A percentile compares a stretch with the other conserved stretches of the same genome.
These are phyloP conservation scores for Hydropsyche tenuis DNA, from an alignment of 1,140 invertebrate species.

Conservation along the genomic window DNA sequence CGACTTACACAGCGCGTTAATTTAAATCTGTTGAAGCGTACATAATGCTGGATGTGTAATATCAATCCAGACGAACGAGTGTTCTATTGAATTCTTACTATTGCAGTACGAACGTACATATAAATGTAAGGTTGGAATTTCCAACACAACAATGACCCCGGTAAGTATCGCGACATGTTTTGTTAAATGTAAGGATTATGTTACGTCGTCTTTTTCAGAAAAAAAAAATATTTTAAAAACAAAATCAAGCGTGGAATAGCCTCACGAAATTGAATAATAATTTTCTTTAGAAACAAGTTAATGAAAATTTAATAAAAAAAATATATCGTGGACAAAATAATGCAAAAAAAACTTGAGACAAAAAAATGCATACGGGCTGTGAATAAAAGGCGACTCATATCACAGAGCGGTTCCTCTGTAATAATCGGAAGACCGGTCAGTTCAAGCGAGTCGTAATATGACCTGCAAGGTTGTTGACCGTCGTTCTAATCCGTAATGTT, in stretches of 20 bases:
- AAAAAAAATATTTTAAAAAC: too few relatives aligned
- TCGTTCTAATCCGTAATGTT: slow-evolving; percentile 14
- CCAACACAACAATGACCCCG: too few relatives aligned
- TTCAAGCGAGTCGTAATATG: slow-evolving; percentile 20
- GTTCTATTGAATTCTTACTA: not conserved
- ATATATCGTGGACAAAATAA: not conserved
- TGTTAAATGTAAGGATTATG: too few relatives aligned
- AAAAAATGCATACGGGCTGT: not conserved
- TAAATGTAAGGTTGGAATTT: too few relatives aligned
- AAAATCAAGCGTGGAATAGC: too few relatives aligned
- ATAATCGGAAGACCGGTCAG: slow-evolving; percentile 25
- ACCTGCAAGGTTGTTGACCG: slow-evolving; percentile 20
- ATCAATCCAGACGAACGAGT: slow-evolving; percentile 14
- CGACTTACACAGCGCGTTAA: slow-evolving; percentile 19
- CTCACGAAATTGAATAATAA: too few relatives aligned
- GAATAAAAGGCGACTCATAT: slow-evolving; percentile 19
- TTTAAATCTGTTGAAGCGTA: slow-evolving; percentile 20
- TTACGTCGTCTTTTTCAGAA: too few relatives aligned
- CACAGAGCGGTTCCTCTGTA: slow-evolving; percentile 2
- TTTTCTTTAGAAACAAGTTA: too few relatives aligned
- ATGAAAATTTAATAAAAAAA: too few relatives aligned
- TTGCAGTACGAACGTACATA: too few relatives aligned
- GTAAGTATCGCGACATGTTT: too few relatives aligned
- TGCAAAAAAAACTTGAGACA: not conserved
- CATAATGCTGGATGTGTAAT: slow-evolving; percentile 21